A percentile compares a stretch with the other conserved stretches of the same genome.
Conservation (phyloP, 2,797 vertebrate species). For the Clarias pachynema region DNA sequence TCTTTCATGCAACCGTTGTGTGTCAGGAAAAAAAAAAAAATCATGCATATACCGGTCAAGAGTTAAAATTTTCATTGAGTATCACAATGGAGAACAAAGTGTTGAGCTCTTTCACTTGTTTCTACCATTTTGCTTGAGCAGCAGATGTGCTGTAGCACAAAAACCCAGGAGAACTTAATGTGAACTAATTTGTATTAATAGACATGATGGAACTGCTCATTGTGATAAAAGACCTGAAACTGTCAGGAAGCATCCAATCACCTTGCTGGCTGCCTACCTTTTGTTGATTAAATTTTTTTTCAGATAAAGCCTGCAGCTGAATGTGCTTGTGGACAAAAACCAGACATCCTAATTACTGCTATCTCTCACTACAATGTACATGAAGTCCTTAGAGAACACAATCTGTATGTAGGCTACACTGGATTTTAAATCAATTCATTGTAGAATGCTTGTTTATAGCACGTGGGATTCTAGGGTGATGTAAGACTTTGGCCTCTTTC, state of each 20-base stretch:
- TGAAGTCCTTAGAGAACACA: constrained; percentile 1
- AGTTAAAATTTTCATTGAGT: not conserved
- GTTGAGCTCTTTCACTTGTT: not conserved
- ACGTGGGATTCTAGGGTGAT: not conserved
- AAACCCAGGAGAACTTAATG: constrained; percentile 56
- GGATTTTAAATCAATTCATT: not conserved
- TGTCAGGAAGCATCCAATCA: constrained; percentile 50
- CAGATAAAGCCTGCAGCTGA: not conserved
- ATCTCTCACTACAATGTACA: not conserved
- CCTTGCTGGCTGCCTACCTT: constrained; percentile 17
- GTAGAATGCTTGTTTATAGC: not conserved
- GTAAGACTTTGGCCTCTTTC: not conserved
- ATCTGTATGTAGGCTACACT: not conserved
- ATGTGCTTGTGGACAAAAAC: constrained; percentile 36
- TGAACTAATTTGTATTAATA: constrained; percentile 61
- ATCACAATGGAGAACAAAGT: not conserved
- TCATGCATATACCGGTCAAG: not conserved
- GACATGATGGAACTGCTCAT: constrained; percentile 60
- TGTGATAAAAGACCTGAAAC: constrained; percentile 67
- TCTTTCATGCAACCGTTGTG: not conserved
- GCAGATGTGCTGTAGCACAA: constrained; percentile 26
- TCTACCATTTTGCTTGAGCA: not conserved
- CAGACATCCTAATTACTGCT: constrained; percentile 17
- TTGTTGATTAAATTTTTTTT: not conserved
- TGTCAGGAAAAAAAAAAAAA: not conserved